Conservation (phyloP, 2,113 vertebrate species). For the Gallinago media region DNA sequence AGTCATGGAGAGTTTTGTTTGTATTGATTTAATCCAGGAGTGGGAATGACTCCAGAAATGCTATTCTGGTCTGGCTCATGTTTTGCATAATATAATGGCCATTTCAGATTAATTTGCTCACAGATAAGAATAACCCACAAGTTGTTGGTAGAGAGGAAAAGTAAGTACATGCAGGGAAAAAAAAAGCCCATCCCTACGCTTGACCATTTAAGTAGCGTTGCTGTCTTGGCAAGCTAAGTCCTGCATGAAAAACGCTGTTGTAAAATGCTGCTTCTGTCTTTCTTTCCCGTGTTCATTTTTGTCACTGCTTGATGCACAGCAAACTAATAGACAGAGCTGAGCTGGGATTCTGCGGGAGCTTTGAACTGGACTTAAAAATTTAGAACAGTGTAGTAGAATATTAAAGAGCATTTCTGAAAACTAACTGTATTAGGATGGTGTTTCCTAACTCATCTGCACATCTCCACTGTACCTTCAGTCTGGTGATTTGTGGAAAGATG, state of each 20-base stretch:
- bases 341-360: neutral
- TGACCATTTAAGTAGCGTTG: neutral
- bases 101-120: neutral
- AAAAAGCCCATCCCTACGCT: neutral
- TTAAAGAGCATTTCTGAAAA: neutral
- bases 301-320: accelerated
- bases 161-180: neutral
- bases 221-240: neutral
- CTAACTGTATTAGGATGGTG: neutral
- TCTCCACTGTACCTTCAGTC: neutral
- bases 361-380: neutral
- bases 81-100: neutral
- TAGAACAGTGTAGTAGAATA: neutral
- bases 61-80: neutral
- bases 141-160: neutral
- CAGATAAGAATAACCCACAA: neutral
- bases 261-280: neutral
- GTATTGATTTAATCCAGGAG: neutral
- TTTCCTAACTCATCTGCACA: neutral
- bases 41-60: neutral
- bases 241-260: neutral
- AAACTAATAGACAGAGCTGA: neutral
- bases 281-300: accelerated
- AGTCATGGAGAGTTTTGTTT: constrained; percentile 24
- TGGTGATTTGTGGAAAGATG: neutral